These are phyloP conservation scores for Chroicocephalus ridibundus DNA, from an alignment of 2,113 vertebrate species.

Conservation along the genomic window DNA sequence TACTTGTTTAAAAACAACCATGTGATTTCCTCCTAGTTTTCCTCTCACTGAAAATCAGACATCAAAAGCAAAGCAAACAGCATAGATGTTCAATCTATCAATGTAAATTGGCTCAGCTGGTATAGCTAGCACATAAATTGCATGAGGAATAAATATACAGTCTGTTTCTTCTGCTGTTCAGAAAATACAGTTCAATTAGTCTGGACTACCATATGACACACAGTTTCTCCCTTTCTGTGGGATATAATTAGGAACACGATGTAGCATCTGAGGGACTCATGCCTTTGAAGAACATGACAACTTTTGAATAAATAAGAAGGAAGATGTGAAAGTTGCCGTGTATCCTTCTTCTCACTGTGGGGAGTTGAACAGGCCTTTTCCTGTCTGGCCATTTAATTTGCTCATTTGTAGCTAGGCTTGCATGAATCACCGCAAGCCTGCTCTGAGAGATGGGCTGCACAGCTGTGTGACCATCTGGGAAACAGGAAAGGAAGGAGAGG, in stretches of 20 bases:
- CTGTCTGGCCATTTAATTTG: background rate
- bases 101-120: background rate
- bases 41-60: background rate
- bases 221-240: background rate
- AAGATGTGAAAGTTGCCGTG: background rate
- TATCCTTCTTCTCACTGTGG: background rate
- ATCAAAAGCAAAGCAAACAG: background rate
- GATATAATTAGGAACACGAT: background rate
- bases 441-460: background rate
- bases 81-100: background rate
- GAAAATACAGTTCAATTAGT: background rate
- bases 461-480: background rate
- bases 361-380: background rate
- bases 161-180: background rate
- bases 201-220: background rate
- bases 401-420: background rate
- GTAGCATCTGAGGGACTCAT: background rate
- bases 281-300: constrained; percentile 12
- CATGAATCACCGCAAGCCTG: background rate
- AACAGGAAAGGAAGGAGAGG: background rate
- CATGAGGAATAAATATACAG: background rate
- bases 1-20: background rate
- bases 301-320: background rate
- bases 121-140: background rate
- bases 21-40: background rate